Evolutionary conservation across 2,113 vertebrate genomes (phyloP), one percentile per base, ranked within the genome.

Genomic region (Pachyramphus minor): DNA sequence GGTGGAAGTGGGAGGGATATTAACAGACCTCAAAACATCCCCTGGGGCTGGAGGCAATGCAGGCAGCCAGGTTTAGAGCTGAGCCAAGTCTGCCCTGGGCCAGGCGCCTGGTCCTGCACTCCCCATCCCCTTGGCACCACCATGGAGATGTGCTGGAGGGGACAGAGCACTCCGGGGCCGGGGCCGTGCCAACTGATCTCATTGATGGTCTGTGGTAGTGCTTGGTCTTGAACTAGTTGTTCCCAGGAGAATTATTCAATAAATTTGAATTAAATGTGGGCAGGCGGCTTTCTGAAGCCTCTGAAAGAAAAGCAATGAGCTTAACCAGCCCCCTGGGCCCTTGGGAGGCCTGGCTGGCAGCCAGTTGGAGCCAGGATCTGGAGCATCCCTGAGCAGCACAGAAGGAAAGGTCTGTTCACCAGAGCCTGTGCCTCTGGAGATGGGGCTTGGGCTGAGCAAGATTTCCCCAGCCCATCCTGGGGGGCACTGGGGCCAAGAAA

Each of bases 241-340:
- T 94, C 96, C 87, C 91, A 13, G 44, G 80, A 78, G 92, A 94
- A 93, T 90, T 73, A 53, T 67, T 97, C 90, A 97, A 96, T 97
- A 84, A 96, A 86, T 89, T 52, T 76, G 93, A 94, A 95, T 97
- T 95, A 96, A 97, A 87, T 79, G 71, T 7, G 11, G 80, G 88
- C 76, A 12, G 90, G 86, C n/a, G 0, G 84, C 71, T 95, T 93
- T 87, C 78, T 80, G 76, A 94, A 87, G 60, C 92, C 73, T 93
- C 90, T 84, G 90, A 94, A 94, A 94, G 88, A 62, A 82, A 95
- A 95, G 91, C 94, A 85, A 92, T 95, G 95, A 96, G 87, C 92
- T 93, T 97, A 97, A 96, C 1, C 91, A 81, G 92, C 89, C 96
- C 95, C 94, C 37, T 91, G 96, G 95, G 96, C 87, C 84, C 37